Conservation (phyloP, 1,140 invertebrate species). For the Cydia pomonella region DNA sequence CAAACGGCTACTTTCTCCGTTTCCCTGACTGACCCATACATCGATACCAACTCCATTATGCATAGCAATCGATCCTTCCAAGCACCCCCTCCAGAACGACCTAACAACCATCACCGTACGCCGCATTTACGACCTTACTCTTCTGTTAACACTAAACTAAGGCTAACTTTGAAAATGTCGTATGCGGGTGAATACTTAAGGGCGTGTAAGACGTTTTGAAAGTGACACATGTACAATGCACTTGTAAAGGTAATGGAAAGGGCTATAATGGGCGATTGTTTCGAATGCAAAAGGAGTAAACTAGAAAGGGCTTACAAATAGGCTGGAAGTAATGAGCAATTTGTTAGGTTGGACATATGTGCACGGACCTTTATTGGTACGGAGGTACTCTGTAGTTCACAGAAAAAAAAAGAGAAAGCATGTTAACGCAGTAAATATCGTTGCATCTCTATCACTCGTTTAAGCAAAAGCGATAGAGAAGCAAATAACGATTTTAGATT, state of each 20-base stretch:
- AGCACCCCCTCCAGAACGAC: not conserved
- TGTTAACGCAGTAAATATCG: not conserved
- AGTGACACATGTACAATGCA: not conserved
- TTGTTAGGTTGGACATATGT: not conserved
- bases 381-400: not conserved
- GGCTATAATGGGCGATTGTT: slow-evolving; percentile 8
- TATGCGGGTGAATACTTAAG: not conserved
- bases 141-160: not conserved
- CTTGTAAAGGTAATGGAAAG: slow-evolving; percentile 3
- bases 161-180: not conserved
- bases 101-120: not conserved
- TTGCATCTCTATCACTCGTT: no score
- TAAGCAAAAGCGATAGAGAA: no score
- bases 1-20: slow-evolving; percentile 1
- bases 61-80: slow-evolving; percentile 13
- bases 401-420: not conserved
- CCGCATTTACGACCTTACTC: not conserved
- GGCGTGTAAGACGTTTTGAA: not conserved
- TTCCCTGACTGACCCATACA: not conserved
- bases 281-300: slow-evolving; percentile 4
- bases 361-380: not conserved
- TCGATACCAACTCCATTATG: slow-evolving; percentile 17
- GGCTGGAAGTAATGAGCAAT: not conserved
- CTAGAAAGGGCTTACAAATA: slow-evolving; percentile 18
- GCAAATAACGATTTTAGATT: no score